phyloP scores from a whole-genome alignment of 2,797 vertebrate species.

The Pipistrellus kuhlii region DNA sequence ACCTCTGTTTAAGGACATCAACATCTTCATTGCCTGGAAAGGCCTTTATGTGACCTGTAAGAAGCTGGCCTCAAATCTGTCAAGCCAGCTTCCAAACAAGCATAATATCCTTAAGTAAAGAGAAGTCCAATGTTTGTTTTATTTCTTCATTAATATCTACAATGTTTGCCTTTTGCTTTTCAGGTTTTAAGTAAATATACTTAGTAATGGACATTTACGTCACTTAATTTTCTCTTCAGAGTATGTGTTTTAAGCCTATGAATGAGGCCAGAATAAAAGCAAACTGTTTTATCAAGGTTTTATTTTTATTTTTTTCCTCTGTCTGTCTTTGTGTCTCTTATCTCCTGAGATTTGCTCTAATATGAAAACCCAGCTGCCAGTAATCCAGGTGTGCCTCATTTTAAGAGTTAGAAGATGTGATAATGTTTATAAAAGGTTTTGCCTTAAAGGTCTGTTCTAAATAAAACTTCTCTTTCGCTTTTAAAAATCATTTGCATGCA shows the following conservation, averaged over 20 bases:
- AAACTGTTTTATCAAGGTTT: background rate
- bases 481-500: background rate
- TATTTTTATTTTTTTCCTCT: no score
- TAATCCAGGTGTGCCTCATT: background rate
- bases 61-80: background rate
- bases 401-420: background rate
- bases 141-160: constrained; percentile 64
- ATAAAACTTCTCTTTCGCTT: background rate
- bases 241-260: background rate
- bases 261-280: background rate
- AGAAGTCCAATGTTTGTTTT: constrained; percentile 66
- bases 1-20: background rate
- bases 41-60: background rate
- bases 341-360: background rate
- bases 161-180: constrained; percentile 60
- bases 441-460: background rate
- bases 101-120: constrained; percentile 19
- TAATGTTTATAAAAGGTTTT: background rate
- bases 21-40: background rate
- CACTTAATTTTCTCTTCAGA: background rate
- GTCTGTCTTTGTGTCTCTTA: background rate
- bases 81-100: background rate
- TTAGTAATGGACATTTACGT: constrained; percentile 59
- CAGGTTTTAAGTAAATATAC: constrained; percentile 74
- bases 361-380: background rate